Percentiles rank a stretch among this genome's conserved stretches.
These are phyloP conservation scores for Picathartes gymnocephalus DNA, from an alignment of 2,113 vertebrate genomes.

Conservation along the genomic window DNA sequence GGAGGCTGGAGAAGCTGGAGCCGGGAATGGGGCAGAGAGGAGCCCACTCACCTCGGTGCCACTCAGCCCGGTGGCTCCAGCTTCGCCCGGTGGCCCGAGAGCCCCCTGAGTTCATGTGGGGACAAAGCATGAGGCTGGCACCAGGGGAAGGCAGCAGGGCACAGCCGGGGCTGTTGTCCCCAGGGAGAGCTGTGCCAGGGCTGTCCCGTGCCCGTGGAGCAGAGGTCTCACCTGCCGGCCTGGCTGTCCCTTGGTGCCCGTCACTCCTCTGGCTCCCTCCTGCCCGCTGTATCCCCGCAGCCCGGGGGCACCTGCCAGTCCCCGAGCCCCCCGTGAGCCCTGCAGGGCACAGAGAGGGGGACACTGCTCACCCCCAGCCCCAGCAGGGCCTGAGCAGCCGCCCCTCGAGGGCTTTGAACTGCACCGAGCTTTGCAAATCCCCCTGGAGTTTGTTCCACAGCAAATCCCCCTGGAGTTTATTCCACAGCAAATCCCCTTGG, in stretches of 20 bases:
- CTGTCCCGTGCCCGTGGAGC: background rate
- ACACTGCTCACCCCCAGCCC: background rate
- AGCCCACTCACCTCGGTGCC: constrained; percentile 74
- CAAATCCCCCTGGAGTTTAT: background rate
- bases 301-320: constrained; percentile 65
- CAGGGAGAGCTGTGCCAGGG: background rate
- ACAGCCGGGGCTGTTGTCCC: background rate
- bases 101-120: constrained; percentile 70
- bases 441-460: fast-evolving
- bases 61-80: constrained; percentile 66
- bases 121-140: background rate
- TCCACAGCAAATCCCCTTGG: background rate
- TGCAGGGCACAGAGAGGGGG: background rate
- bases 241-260: constrained; percentile 71
- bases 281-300: constrained; percentile 64
- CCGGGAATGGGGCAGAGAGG: background rate
- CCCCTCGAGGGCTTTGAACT: fast-evolving
- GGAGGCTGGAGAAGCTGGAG: background rate
- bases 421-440: background rate
- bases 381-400: fast-evolving
- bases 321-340: constrained; percentile 39
- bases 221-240: constrained; percentile 71
- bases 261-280: constrained; percentile 71
- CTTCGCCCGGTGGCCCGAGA: constrained; percentile 70
- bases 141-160: background rate